Evolutionary conservation across 2,888 invertebrate genomes (phyloP).

Genomic region (Acronicta leporina): DNA sequence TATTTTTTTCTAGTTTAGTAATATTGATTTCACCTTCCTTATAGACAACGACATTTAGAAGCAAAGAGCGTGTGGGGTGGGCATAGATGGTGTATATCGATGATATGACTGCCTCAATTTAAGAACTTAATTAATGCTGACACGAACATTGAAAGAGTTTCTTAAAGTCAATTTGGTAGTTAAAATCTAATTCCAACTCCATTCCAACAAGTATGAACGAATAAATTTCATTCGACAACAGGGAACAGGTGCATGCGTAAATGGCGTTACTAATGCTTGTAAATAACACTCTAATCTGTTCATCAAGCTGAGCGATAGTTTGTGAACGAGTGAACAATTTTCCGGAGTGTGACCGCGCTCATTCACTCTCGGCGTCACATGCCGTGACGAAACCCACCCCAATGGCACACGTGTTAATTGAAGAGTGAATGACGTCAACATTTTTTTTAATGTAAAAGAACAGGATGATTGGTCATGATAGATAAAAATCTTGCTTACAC

Average conservation of each 20-base stretch:
- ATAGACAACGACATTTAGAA: no score
- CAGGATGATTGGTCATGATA: no score
- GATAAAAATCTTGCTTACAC: no score
- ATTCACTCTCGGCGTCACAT: slow-evolving; percentile 59
- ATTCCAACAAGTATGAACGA: not conserved
- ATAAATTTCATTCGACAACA: slow-evolving; percentile 10
- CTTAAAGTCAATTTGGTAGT: no score
- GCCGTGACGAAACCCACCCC: slow-evolving; percentile 59
- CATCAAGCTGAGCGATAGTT: slow-evolving; percentile 70
- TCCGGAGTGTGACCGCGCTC: slow-evolving; percentile 74
- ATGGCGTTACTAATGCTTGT: slow-evolving; percentile 70
- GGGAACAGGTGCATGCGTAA: slow-evolving; percentile 55
- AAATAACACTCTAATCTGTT: slow-evolving; percentile 72
- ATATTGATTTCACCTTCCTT: no score
- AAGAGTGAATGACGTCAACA: slow-evolving; percentile 2
- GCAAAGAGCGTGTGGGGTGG: no score
- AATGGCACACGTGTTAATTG: slow-evolving; percentile 22
- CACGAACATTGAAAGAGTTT: no score
- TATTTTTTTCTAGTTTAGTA: no score
- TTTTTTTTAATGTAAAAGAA: no score
- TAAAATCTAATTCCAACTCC: not conserved
- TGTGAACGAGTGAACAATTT: slow-evolving; percentile 74
- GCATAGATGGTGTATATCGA: no score
- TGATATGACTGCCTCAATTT: no score
- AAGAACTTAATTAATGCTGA: no score